Evolutionary conservation across 1,140 invertebrate genomes (phyloP).

Genomic region (Holotrichia oblita): DNA sequence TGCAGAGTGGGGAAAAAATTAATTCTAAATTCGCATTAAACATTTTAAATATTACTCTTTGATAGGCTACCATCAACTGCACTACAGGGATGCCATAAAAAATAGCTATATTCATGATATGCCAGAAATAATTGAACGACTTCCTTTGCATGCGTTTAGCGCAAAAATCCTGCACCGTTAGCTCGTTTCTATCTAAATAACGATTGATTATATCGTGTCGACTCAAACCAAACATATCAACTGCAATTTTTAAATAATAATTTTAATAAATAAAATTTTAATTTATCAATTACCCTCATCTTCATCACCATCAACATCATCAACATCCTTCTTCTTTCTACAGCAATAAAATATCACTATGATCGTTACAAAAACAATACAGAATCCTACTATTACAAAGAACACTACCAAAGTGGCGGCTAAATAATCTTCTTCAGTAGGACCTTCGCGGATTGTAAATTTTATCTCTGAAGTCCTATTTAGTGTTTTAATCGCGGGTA

Average conservation of each 20-base stretch:
- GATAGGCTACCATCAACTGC: conserved; percentile 88
- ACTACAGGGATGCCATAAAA: conserved; percentile 91
- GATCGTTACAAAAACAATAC: conserved; percentile 39
- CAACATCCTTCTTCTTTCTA: conserved; percentile 34
- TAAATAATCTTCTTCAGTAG: conserved; percentile 47
- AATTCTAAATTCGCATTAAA: not conserved
- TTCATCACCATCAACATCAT: conserved; percentile 56
- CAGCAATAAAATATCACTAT: conserved; percentile 46
- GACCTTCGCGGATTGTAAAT: conserved; percentile 51
- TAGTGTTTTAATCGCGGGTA: conserved; percentile 64
- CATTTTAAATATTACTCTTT: conserved; percentile 67
- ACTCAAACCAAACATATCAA: not conserved
- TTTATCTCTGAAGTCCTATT: conserved; percentile 59
- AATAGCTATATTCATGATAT: conserved; percentile 82
- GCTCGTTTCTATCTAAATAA: conserved; percentile 61
- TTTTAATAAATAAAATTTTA: too few relatives aligned
- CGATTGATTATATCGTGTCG: conserved; percentile 67
- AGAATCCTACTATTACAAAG: conserved; percentile 43
- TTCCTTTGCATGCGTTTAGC: conserved; percentile 72
- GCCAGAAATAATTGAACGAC: conserved; percentile 80
- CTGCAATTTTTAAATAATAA: not conserved
- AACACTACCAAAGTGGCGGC: conserved; percentile 46
- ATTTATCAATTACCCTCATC: conserved; percentile 64
- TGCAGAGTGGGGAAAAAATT: conserved; percentile 56
- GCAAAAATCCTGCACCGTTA: conserved; percentile 78